Base-by-base conservation (phyloP, 2,888 invertebrate genomes). In the Arrhopalites spinosus region DNA sequence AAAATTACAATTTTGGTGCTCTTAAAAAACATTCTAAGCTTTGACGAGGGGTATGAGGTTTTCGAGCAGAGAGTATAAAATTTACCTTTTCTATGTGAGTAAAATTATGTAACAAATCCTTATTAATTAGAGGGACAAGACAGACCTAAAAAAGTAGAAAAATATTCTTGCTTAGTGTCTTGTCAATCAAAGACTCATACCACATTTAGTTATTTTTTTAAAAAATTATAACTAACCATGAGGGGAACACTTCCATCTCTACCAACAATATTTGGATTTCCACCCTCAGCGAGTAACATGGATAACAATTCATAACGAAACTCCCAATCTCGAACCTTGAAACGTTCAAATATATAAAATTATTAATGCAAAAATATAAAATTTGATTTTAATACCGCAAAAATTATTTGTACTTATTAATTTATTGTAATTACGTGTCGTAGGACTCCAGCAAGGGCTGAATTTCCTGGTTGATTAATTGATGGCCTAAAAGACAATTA, bases 201-300 rank as follows among this genome's bases (percentile, higher is more conserved):
- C n/a, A n/a, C n/a, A n/a, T n/a, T n/a, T n/a, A n/a, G n/a, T n/a
- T n/a, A n/a, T n/a, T n/a, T n/a, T n/a, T n/a, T n/a, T n/a, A n/a
- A n/a, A n/a, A n/a, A n/a, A n/a, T n/a, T n/a, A n/a, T n/a, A n/a
- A n/a, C n/a, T n/a, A n/a, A 92, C 90, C 89, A 92, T 91, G 75
- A 92, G 88, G 15, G 92, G 91, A 69, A 90, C 90, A 53, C 90
- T 90, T 25, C 91, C 91, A 85, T 91, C 91, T 27, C 91, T 86
- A 5, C 91, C 91, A 25, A 91, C 91, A 84, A 90, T 88, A 84
- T 91, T 91, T 25, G 91, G 91, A 86, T 88, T 83, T 86, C 91
- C 88, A 84, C 90, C 89, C 83, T 89, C 88, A 77, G 88, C 87
- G 20, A 89, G 84, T 75, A 90, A 84, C 89, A 89, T 89, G 81